Evolutionary conservation across 2,888 invertebrate species (phyloP).

Genomic region (Aleiodes testaceus): DNA sequence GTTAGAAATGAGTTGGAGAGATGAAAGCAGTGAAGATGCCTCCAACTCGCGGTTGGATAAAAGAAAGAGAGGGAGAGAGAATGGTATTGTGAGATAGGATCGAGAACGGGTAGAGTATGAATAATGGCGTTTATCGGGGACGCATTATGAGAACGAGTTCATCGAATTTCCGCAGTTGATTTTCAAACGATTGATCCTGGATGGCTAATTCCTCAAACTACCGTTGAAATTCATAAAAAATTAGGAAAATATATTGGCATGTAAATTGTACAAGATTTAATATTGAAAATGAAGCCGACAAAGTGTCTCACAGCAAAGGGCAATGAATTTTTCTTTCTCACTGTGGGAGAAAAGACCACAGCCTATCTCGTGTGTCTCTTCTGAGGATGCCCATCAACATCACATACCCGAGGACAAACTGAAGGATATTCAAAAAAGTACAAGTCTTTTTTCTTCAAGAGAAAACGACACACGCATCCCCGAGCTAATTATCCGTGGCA

Average conservation of each 20-base stretch:
- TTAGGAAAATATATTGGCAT: not conserved
- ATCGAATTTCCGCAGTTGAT: conserved; percentile 34
- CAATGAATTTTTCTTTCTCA: conserved; percentile 33
- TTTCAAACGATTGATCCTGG: conserved; percentile 22
- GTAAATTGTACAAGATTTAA: not conserved
- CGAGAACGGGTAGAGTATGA: conserved; percentile 25
- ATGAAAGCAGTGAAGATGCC: conserved; percentile 18
- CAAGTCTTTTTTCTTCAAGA: conserved; percentile 11
- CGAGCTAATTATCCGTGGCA: conserved; percentile 39
- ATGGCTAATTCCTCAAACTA: conserved; percentile 13
- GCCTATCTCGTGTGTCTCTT: conserved; percentile 39
- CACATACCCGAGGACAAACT: conserved; percentile 32
- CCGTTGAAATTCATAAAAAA: conserved; percentile 2
- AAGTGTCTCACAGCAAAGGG: conserved; percentile 30
- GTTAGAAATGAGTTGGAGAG: conserved; percentile 6
- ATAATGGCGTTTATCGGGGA: conserved; percentile 35
- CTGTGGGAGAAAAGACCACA: conserved; percentile 35
- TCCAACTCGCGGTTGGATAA: conserved; percentile 11
- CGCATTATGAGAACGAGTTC: conserved; percentile 30
- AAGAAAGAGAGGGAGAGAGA: conserved; percentile 15
- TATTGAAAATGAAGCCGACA: conserved; percentile 33
- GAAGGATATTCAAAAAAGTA: conserved; percentile 35
- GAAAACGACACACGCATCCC: conserved; percentile 14
- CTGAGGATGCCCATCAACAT: conserved; percentile 32
- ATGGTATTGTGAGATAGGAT: conserved; percentile 33